Evolutionary conservation across 1,140 invertebrate genomes (phyloP).

Genomic region (Elymnias hypermnestra): DNA sequence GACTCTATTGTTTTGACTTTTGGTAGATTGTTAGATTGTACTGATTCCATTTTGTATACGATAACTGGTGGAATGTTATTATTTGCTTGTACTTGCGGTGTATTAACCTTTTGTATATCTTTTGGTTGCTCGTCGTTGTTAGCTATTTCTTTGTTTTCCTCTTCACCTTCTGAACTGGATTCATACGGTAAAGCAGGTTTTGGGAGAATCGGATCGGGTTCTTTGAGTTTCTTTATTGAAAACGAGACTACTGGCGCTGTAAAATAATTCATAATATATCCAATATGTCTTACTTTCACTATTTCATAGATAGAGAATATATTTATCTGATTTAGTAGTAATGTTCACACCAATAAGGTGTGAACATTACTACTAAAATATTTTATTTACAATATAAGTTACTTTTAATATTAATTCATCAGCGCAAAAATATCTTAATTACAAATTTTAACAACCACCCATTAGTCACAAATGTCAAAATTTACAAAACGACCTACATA

Average conservation of each 20-base stretch:
- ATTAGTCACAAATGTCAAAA: slow-evolving; percentile 8
- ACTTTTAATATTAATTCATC: no score
- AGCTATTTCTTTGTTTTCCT: slow-evolving; percentile 46
- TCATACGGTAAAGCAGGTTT: slow-evolving; percentile 85
- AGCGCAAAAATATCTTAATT: no score
- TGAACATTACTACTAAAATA: no score
- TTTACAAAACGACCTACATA: neutral
- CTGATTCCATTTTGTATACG: slow-evolving; percentile 55
- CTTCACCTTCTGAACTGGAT: slow-evolving; percentile 82
- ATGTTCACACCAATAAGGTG: no score
- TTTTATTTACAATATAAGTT: no score
- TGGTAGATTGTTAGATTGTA: slow-evolving; percentile 30
- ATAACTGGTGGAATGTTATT: slow-evolving; percentile 43
- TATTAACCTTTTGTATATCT: slow-evolving; percentile 31
- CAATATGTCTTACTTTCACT: no score
- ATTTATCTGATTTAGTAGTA: no score
- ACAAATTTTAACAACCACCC: no score
- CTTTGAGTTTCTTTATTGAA: slow-evolving; percentile 88
- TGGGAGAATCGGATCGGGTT: slow-evolving; percentile 80
- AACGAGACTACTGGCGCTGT: slow-evolving; percentile 83
- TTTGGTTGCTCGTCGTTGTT: slow-evolving; percentile 25
- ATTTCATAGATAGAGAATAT: no score
- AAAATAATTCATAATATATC: slow-evolving; percentile 23
- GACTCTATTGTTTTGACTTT: slow-evolving; percentile 36
- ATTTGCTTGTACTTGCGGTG: slow-evolving; percentile 17